Evolutionary conservation across 2,113 vertebrate genomes (phyloP).

Genomic region (Pontoporia blainvillei): DNA sequence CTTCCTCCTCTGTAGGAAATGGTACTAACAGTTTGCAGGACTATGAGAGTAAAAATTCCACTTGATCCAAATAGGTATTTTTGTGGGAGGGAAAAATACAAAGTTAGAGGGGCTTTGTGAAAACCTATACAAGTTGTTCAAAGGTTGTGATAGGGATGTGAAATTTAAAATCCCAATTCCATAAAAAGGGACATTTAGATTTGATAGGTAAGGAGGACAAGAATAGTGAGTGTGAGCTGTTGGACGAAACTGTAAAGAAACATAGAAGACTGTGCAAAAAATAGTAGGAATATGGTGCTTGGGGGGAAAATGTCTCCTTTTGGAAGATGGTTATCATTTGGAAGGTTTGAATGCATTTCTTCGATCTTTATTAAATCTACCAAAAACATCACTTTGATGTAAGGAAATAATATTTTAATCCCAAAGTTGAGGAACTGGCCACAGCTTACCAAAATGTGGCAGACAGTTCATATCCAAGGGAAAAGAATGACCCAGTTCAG

Average conservation of each 20-base stretch:
- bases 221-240: background rate
- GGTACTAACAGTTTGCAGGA: background rate
- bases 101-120: background rate
- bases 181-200: background rate
- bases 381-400: background rate
- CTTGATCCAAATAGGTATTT: background rate
- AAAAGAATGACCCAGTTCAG: background rate
- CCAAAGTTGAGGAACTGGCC: background rate
- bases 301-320: background rate
- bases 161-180: background rate
- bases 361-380: constrained; percentile 7
- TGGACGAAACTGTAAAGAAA: background rate
- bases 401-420: background rate
- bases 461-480: background rate
- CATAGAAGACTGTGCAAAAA: background rate
- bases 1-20: background rate
- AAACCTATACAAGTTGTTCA: background rate
- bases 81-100: too few relatives aligned
- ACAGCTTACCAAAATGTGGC: background rate
- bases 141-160: background rate
- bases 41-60: background rate
- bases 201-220: background rate
- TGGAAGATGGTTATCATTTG: background rate
- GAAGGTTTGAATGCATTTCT: background rate
- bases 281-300: background rate